Evolutionary conservation across 2,797 vertebrate genomes (phyloP), one percentile per base, ranked within the genome.

Genomic region (Cirrhinus molitorella): DNA sequence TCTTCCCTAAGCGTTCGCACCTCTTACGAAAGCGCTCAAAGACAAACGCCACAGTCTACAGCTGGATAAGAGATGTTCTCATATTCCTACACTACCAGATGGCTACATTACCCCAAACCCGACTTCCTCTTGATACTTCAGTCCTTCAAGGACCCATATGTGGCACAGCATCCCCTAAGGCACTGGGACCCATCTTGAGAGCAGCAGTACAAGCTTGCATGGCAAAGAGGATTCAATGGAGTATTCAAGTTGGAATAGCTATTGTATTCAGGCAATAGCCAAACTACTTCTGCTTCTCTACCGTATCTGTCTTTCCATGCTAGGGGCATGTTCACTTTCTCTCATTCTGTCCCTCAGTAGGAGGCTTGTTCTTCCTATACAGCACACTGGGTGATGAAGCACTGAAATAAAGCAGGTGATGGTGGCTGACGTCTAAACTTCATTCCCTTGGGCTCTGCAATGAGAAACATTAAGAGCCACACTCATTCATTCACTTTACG

Each of bases 111-210:
- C 84, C 51, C 77, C n/a, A 70, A 80, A 86, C 23, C 68, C 17
- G 28, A 40, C 82, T 84, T 75, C 71, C 57, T 77, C 73, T n/a
- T 74, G 73, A 79, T 68, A 72, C 23, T 34, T 43, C 13, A 78
- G 83, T 68, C 59, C 59, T 79, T 55, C 63, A 83, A 78, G 79
- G 77, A 79, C 70, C 47, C 78, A 67, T 59, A 55, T 77, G 84
- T 70, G 82, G 53, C 75, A 43, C 55, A 45, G 21, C 65, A 85
- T 86, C 73, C 79, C 88, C 67, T 47, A 79, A 84, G 83, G 72
- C 72, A 57, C 47, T 28, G 57, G 71, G 16, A 28, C 57, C 83
- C 75, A 79, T 79, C 72, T 72, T 57, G 71, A 74, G 75, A 87
- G 68, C 47, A 83, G 79, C 40, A 76, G 81, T 28, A 40, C 40